Conservation (phyloP, 2,888 invertebrate species). For the Leucoma salicis region DNA sequence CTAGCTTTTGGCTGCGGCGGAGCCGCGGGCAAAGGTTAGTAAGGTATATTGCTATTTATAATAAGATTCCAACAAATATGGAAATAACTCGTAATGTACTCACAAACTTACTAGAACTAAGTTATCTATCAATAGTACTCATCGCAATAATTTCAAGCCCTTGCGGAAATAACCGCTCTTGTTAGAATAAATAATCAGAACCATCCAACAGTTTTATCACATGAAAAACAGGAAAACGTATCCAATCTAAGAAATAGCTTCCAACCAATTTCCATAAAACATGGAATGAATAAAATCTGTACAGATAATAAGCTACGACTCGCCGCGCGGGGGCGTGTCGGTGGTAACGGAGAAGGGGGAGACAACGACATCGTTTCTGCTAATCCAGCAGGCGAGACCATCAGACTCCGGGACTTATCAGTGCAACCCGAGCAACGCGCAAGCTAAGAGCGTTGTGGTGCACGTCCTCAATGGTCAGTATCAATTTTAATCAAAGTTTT, state of each 20-base stretch:
- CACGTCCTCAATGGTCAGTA: constrained; percentile 96
- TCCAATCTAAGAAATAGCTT: constrained; percentile 39
- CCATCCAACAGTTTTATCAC: constrained; percentile 31
- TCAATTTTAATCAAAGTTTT: too few species aligned
- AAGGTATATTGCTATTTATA: too few species aligned
- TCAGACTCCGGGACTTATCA: constrained; percentile 95
- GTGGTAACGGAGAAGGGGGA: constrained; percentile 96
- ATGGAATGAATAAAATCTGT: constrained; percentile 24
- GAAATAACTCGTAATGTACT: too few species aligned
- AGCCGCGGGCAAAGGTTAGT: too few species aligned
- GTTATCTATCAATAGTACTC: too few species aligned
- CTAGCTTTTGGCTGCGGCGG: too few species aligned
- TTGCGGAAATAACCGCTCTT: too few species aligned
- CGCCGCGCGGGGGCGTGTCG: constrained; percentile 93
- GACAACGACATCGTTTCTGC: constrained; percentile 93
- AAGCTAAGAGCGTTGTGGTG: constrained; percentile 94
- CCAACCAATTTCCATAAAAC: constrained; percentile 39
- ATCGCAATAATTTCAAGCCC: too few species aligned
- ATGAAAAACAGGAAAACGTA: constrained; percentile 39
- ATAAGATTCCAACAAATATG: too few species aligned
- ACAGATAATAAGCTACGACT: constrained; percentile 97
- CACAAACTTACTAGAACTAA: too few species aligned
- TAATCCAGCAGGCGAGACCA: constrained; percentile 93
- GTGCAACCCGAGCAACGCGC: constrained; percentile 96
- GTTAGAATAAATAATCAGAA: too few species aligned